These are phyloP conservation scores for Sphaeridia pumilis DNA, from an alignment of 2,888 invertebrate genomes.

Conservation along the genomic window DNA sequence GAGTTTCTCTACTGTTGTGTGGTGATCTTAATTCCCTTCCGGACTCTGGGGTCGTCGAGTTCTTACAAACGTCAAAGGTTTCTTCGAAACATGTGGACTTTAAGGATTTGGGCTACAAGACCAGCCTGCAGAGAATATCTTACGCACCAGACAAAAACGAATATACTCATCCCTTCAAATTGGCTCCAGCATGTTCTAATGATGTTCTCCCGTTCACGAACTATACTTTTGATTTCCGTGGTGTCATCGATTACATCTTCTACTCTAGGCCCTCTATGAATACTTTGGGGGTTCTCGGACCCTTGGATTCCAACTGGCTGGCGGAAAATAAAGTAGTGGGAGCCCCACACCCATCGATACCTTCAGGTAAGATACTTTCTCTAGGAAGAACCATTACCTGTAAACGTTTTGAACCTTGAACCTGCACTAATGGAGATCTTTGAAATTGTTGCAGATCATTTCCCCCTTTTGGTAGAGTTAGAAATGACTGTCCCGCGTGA, in stretches of 20 bases:
- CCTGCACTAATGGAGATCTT: not conserved
- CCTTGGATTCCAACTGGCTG: constrained; percentile 43
- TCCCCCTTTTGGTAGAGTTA: constrained; percentile 78
- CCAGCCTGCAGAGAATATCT: constrained; percentile 73
- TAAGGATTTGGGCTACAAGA: constrained; percentile 87
- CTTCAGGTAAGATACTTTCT: constrained; percentile 39
- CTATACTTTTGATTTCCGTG: constrained; percentile 99
- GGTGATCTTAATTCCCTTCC: constrained; percentile 98
- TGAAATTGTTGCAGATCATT: constrained; percentile 58
- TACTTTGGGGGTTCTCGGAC: constrained; percentile 85
- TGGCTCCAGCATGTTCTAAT: constrained; percentile 88
- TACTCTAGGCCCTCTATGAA: constrained; percentile 92
- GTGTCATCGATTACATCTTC: constrained; percentile 99
- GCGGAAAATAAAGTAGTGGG: constrained; percentile 93
- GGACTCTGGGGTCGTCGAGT: constrained; percentile 95
- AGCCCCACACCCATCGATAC: constrained; percentile 94
- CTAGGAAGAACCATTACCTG: not conserved
- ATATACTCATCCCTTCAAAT: constrained; percentile 91
- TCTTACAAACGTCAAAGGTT: constrained; percentile 79
- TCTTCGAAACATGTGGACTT: constrained; percentile 88
- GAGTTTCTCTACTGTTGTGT: constrained; percentile 84
- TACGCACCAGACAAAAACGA: constrained; percentile 55
- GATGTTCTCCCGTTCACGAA: constrained; percentile 42
- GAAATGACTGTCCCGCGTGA: constrained; percentile 54
- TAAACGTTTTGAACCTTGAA: not conserved